Evolutionary conservation across 2,113 vertebrate species (phyloP), one percentile per base, ranked within the genome.

Genomic region (Hippocampus zosterae): DNA sequence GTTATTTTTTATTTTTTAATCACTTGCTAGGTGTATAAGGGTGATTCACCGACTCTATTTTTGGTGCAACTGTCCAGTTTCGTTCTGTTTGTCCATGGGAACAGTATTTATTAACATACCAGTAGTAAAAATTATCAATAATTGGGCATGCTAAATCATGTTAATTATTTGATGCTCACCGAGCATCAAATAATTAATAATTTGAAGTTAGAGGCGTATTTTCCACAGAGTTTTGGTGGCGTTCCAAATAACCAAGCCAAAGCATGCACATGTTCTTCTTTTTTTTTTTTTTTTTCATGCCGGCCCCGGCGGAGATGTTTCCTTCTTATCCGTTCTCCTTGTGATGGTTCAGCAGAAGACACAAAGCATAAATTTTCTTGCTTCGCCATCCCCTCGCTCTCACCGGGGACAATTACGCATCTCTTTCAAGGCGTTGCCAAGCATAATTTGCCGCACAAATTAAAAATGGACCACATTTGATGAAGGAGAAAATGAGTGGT

Each of bases 391-490:
- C 77, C 71, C 68, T 83, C 75, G 33, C 69, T 84, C 79, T 88
- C 83, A 79, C 70, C 21, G 12, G 84, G 81, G 78, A 88, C 86
- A 89, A 90, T 89, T 88, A 91, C 79, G 81, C 55, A 76, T 70
- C 70, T 75, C 79, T 80, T 88, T 87, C 85, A 69, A 81, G 76
- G 79, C 66, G 81, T 79, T 72, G 85, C 87, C 74, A 75, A 87
- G 78, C 85, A 81, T 84, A 86, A 89, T 90, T 89, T 88, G 83
- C 85, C 77, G 84, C 84, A 87, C 85, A 89, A 87, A 91, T 89
- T 87, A 89, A 87, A 86, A 62, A 62, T 67, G 44, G 80, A 70
- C 75, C 21, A 60, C 77, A 72, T 86, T 81, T 79, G 80, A 83
- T 85, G 73, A 82, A 83, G 80, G 71, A 69, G 73, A 76, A 75